Evolutionary conservation across 2,888 invertebrate genomes (phyloP).

Genomic region (Strigamia crassipes): DNA sequence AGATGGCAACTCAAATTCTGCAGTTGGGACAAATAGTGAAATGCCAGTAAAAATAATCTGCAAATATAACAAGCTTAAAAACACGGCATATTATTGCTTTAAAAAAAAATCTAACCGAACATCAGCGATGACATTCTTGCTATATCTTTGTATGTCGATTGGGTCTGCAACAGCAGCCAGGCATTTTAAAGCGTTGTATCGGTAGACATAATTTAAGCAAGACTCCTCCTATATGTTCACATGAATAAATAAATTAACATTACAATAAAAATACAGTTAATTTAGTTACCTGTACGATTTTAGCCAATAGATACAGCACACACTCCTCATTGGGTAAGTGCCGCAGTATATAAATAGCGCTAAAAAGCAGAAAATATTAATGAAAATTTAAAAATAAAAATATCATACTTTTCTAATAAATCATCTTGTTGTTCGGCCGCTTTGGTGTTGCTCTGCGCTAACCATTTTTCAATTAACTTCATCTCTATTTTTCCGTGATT

Average conservation of each 20-base stretch:
- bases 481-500: neutral
- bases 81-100: neutral
- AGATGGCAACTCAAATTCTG: neutral
- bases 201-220: neutral
- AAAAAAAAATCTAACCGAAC: neutral
- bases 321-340: neutral
- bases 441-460: neutral
- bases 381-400: neutral
- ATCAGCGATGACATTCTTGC: conserved; percentile 8
- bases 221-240: neutral
- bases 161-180: neutral
- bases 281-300: neutral
- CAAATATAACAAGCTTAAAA: neutral
- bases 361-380: neutral
- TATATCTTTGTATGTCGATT: neutral
- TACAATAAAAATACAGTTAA: neutral
- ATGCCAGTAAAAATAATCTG: neutral
- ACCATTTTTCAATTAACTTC: neutral
- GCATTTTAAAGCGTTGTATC: neutral
- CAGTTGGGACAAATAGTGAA: conserved; percentile 5
- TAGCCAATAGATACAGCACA: neutral
- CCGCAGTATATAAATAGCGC: neutral
- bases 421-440: neutral
- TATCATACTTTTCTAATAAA: neutral
- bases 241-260: neutral